These are phyloP conservation scores for Axea sp. DNA, from an alignment of 2,888 invertebrate species.

Conservation along the genomic window DNA sequence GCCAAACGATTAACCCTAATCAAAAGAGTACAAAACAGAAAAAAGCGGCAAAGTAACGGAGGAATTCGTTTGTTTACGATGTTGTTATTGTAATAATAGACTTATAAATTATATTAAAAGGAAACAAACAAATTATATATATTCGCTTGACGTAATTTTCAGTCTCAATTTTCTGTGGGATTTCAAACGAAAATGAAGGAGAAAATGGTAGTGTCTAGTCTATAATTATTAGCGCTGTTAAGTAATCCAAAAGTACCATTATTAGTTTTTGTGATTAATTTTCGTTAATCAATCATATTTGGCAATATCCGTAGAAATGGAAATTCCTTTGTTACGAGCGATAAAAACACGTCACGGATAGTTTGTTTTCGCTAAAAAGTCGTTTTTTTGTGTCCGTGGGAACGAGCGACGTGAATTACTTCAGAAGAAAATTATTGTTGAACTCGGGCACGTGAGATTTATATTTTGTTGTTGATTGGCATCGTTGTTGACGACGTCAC, in stretches of 20 bases:
- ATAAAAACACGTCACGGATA: conserved; percentile 7
- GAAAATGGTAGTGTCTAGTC: conserved; percentile 75
- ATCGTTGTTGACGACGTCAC: conserved; percentile 8
- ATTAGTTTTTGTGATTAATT: too few relatives aligned
- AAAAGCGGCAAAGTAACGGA: conserved; percentile 62
- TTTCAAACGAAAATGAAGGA: conserved; percentile 1
- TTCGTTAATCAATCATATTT: too few relatives aligned
- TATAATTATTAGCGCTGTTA: conserved; percentile 63
- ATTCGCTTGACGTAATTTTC: conserved; percentile 68
- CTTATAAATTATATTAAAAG: conserved; percentile 46
- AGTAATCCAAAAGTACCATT: conserved; percentile 4
- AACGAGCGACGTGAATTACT: conserved; percentile 1
- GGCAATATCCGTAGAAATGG: conserved; percentile 8
- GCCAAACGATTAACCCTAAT: conserved; percentile 75
- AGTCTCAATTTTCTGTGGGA: conserved; percentile 61
- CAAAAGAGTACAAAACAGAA: conserved; percentile 77
- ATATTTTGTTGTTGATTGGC: conserved; percentile 38
- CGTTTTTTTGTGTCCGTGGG: conserved; percentile 3
- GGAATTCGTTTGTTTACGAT: conserved; percentile 64
- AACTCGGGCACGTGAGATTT: conserved; percentile 6
- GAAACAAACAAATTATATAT: conserved; percentile 38
- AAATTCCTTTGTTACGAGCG: conserved; percentile 44
- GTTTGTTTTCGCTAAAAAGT: conserved; percentile 12
- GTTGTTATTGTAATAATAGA: conserved; percentile 62
- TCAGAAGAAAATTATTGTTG: conserved; percentile 11